phyloP scores from a whole-genome alignment of 2,888 invertebrate genomes.

The Bellardia bayeri region DNA sequence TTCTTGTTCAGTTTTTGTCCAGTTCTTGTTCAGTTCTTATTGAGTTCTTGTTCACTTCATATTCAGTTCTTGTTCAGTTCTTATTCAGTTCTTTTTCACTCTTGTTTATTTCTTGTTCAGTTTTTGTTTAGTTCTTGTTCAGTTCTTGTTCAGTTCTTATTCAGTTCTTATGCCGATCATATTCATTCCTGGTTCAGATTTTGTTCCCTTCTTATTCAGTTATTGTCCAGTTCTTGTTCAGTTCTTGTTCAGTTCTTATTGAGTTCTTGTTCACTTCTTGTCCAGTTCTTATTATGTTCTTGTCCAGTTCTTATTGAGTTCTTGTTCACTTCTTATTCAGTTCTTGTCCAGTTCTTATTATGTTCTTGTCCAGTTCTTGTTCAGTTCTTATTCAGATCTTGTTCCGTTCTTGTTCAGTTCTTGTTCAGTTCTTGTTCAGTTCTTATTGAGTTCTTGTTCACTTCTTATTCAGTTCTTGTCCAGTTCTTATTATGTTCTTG shows the following conservation, averaged over 20 bases:
- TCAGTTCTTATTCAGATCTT: not conserved
- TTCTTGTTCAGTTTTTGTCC: not conserved
- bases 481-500: not conserved
- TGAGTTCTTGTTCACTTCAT: not conserved
- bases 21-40: not conserved
- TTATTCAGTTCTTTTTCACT: not conserved
- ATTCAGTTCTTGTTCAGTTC: slow-evolving; percentile 1
- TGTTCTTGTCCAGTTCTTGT: slow-evolving; percentile 1
- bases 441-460: not conserved
- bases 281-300: not conserved
- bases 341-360: not conserved
- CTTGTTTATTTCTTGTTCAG: slow-evolving; percentile 7
- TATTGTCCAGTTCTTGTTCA: slow-evolving; percentile 5
- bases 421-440: slow-evolving; percentile 4
- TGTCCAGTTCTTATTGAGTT: not conserved
- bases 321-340: not conserved
- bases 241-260: not conserved
- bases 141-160: not conserved
- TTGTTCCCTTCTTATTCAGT: not conserved
- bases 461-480: not conserved
- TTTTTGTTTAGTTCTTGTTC: slow-evolving; percentile 4
- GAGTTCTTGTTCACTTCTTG: not conserved
- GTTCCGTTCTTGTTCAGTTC: slow-evolving; percentile 5
- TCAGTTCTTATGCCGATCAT: not conserved
- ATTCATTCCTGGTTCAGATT: not conserved